These are phyloP conservation scores for Lasioglossum marginatum DNA, from an alignment of 2,888 invertebrate species.

Conservation along the genomic window DNA sequence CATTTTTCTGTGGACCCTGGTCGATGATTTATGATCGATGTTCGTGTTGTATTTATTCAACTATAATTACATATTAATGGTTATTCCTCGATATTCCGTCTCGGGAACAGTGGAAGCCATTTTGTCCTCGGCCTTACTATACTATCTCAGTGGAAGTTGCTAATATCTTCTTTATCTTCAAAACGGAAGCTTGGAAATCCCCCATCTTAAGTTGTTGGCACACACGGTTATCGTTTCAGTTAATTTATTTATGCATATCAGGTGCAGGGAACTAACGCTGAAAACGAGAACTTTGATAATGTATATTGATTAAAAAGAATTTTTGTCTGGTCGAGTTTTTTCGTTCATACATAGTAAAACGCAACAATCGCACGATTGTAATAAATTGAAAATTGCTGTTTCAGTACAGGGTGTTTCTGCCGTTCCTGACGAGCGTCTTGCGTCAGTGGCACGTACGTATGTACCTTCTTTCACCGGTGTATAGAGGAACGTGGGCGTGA, in stretches of 20 bases:
- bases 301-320: neutral
- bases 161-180: neutral
- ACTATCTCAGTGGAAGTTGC: neutral
- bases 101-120: neutral
- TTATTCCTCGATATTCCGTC: neutral
- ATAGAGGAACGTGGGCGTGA: conserved; percentile 74
- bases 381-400: conserved; percentile 15
- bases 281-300: neutral
- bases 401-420: conserved; percentile 35
- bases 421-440: conserved; percentile 33
- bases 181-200: neutral
- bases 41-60: too few species aligned
- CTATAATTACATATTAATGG: neutral
- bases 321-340: neutral
- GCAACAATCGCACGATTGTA: neutral
- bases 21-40: too few species aligned
- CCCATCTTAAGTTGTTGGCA: neutral
- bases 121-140: neutral
- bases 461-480: conserved; percentile 47
- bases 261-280: neutral
- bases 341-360: neutral
- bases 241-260: neutral
- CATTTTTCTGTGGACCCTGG: too few species aligned
- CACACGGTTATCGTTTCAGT: neutral
- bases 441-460: neutral